Evolutionary conservation across 2,113 vertebrate species (phyloP).

Genomic region (Solenodon paradoxus): DNA sequence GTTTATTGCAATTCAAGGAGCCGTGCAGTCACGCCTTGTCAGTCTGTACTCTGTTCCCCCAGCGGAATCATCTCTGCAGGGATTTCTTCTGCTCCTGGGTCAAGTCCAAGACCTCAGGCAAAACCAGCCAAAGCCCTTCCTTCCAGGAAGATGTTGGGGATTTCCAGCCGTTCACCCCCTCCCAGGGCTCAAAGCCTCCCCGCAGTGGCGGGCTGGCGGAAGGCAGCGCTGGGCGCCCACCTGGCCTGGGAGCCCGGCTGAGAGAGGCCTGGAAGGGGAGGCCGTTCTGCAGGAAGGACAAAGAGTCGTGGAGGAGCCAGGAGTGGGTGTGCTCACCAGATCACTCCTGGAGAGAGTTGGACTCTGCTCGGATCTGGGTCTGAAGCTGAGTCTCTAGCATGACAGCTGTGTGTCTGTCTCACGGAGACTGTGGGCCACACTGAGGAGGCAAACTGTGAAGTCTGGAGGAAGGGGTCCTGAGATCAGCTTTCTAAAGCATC

Average conservation of each 20-base stretch:
- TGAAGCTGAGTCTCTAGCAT: not conserved
- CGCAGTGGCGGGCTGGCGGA: not conserved
- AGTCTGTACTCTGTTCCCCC: not conserved
- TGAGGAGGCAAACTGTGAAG: not conserved
- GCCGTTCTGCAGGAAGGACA: not conserved
- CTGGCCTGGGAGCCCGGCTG: fast-evolving
- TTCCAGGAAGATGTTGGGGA: not conserved
- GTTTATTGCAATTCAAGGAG: not conserved
- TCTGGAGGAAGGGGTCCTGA: not conserved
- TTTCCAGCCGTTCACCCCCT: not conserved
- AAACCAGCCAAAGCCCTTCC: not conserved
- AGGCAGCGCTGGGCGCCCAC: not conserved
- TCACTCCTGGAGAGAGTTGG: not conserved
- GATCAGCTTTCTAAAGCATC: not conserved
- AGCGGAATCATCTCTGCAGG: not conserved
- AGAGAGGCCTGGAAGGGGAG: not conserved
- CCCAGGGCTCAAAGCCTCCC: not conserved
- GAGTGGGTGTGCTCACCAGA: fast-evolving
- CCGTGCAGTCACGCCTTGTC: fast-evolving
- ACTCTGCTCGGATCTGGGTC: fast-evolving
- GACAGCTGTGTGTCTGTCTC: fast-evolving
- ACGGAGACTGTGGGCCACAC: not conserved
- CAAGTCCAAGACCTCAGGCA: not conserved
- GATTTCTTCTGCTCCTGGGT: not conserved
- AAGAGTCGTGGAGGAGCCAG: not conserved